Conservation (phyloP, 2,888 invertebrate species). For the Conus canariensis region DNA sequence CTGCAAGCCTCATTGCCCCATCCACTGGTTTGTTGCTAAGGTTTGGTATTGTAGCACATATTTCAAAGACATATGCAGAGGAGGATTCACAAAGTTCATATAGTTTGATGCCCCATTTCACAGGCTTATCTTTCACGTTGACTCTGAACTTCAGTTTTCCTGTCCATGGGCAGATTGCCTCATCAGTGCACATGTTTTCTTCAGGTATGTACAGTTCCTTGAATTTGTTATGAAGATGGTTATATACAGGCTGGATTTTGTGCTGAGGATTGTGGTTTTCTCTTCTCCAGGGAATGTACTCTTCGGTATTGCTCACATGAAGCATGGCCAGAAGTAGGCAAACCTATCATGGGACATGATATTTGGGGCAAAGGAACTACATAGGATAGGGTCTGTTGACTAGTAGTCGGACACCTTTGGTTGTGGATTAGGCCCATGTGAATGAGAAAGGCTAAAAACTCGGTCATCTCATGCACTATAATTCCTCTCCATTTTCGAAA, state of each 20-base stretch:
- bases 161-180: constrained; percentile 23
- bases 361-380: too few species aligned
- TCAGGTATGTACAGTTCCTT: constrained; percentile 1
- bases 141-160: not conserved
- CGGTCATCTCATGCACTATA: too few species aligned
- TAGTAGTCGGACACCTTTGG: too few species aligned
- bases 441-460: too few species aligned
- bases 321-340: too few species aligned
- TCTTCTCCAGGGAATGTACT: not conserved
- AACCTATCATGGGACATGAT: too few species aligned
- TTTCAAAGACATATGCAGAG: constrained; percentile 35
- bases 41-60: constrained; percentile 11
- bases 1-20: constrained; percentile 19
- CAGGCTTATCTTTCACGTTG: not conserved
- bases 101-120: constrained; percentile 24
- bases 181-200: constrained; percentile 10
- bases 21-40: constrained; percentile 29
- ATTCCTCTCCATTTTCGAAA: too few species aligned
- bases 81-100: constrained; percentile 28
- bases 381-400: too few species aligned
- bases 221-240: not conserved
- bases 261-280: not conserved
- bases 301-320: not conserved
- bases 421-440: too few species aligned
- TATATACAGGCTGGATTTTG: not conserved